Evolutionary conservation across 2,113 vertebrate genomes (phyloP), one percentile per base, ranked within the genome.

Genomic region (Passer montanus): DNA sequence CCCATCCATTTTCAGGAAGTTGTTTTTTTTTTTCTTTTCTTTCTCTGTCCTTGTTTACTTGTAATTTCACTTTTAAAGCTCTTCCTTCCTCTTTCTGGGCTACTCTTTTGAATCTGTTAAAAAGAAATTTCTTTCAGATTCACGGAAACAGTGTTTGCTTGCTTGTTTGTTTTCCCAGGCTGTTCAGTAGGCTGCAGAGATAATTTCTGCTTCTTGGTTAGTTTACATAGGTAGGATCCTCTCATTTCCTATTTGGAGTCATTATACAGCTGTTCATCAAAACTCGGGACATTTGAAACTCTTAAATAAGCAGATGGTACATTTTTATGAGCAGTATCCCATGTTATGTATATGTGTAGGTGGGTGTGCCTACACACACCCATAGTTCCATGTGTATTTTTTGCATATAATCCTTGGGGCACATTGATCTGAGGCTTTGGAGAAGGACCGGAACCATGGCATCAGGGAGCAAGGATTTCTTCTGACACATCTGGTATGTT

Each of bases 41-140:
- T 8, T 39, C 49, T 55, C 2, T 46, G 15, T 62, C 44, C 19
- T 68, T 15, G 66, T 63, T 47, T 78, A 67, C 35, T 91, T 96
- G 43, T 59, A 75, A 62, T 91, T 89, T 94, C 66, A 69, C 49
- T 89, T 96, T 87, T 62, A 46, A 89, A 84, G 62, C 10, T 83
- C 67, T 85, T 75, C 30, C 69, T 78, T 93, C 76, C 44, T 56
- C 76, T 68, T 64, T 88, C 11, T 76, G 13, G 46, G 26, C 39
- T 69, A 64, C 13, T 72, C 13, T 88, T 95, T 83, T 62, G 69
- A 85, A 46, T 53, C 37, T 59, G 17, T 86, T 73, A 33, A 35
- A 47, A 64, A 56, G 4, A 73, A 47, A 21, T 73, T 23, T 53
- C 20, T 58, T 63, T 63, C 69, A 35, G 20, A 39, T 78, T 75